Evolutionary conservation across 2,888 invertebrate genomes (phyloP).

Genomic region (Pachycephus smyrnensis): DNA sequence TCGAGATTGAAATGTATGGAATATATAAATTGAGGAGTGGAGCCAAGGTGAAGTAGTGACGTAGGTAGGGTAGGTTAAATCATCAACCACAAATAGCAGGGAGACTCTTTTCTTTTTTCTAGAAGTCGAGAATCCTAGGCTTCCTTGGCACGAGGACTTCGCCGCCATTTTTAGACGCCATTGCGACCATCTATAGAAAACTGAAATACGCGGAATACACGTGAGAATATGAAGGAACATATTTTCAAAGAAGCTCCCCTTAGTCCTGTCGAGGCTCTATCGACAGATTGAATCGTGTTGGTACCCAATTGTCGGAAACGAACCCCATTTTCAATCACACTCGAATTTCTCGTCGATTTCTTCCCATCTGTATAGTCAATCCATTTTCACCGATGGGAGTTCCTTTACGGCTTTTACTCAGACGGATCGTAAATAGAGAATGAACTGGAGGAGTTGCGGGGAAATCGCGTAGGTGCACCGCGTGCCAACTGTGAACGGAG

Average conservation of each 20-base stretch:
- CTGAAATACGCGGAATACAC: not conserved
- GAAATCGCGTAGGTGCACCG: not conserved
- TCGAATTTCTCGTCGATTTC: conserved; percentile 36
- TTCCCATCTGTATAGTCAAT: not conserved
- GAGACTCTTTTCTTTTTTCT: not conserved
- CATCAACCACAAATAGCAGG: not conserved
- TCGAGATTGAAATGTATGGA: not conserved
- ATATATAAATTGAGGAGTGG: not conserved
- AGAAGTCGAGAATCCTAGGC: not conserved
- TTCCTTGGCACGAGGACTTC: not conserved
- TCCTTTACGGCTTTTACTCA: not conserved
- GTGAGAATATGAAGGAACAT: not conserved
- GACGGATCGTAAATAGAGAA: not conserved
- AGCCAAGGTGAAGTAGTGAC: not conserved
- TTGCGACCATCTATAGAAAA: not conserved
- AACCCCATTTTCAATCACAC: conserved; percentile 47
- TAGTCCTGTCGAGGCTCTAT: not conserved
- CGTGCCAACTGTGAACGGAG: not conserved
- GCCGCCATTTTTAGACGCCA: not conserved
- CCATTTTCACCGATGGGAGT: not conserved
- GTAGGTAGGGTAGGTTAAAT: not conserved
- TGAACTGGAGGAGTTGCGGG: not conserved
- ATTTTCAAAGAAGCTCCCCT: not conserved
- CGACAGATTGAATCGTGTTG: not conserved
- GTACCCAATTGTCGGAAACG: not conserved